Conservation (phyloP, 2,797 vertebrate species). For the Garrulus glandarius region DNA sequence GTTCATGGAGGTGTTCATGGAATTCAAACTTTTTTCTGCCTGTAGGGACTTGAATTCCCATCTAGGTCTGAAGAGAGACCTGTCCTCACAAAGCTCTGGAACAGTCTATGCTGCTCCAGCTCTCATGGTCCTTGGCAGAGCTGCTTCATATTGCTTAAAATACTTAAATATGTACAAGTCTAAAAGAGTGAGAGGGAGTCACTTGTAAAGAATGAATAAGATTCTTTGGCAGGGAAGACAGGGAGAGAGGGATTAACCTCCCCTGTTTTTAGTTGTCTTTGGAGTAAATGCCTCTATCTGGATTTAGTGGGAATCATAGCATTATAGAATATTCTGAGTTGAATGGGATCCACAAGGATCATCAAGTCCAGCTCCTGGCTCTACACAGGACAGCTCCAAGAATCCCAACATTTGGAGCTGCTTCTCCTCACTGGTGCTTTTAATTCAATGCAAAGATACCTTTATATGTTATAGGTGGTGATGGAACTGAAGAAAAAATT, state of each 20-base stretch:
- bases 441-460: background rate
- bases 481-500: background rate
- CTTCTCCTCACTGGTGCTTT: background rate
- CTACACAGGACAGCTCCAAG: background rate
- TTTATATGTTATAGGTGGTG: background rate
- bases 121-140: background rate
- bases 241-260: background rate
- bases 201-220: background rate
- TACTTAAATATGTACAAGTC: background rate
- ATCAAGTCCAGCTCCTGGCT: background rate
- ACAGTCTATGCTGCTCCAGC: background rate
- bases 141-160: background rate
- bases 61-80: background rate
- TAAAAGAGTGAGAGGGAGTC: background rate
- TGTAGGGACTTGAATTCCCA: background rate
- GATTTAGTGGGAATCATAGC: background rate
- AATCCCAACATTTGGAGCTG: background rate
- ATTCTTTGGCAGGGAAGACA: background rate
- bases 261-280: background rate
- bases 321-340: background rate
- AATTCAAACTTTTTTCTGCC: background rate
- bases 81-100: background rate
- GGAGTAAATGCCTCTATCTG: background rate
- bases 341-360: background rate
- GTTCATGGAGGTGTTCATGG: background rate